These are phyloP conservation scores for Phalera bucephala DNA, from an alignment of 2,888 invertebrate species.

Conservation along the genomic window DNA sequence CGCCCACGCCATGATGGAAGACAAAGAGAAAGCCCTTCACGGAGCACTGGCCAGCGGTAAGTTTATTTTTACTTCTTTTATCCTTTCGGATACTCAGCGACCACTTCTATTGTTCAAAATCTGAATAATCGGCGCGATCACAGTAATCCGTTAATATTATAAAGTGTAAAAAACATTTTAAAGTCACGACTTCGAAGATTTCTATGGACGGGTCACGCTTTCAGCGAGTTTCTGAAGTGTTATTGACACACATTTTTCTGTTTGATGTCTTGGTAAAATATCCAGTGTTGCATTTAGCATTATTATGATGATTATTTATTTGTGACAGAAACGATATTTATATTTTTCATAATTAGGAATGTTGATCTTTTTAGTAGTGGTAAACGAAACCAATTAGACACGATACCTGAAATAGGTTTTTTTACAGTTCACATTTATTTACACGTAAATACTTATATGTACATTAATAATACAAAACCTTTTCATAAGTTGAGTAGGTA, in stretches of 20 bases:
- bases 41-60: conserved; percentile 61
- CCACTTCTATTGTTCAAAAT: conserved; percentile 4
- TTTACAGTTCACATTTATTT: too few species aligned
- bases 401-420: too few species aligned
- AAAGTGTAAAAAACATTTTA: too few species aligned
- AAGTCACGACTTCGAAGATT: conserved; percentile 30
- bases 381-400: too few species aligned
- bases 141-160: conserved; percentile 1
- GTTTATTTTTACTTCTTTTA: conserved; percentile 32
- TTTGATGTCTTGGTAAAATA: conserved; percentile 1
- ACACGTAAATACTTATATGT: too few species aligned
- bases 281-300: not conserved
- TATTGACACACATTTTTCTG: conserved; percentile 40
- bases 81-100: too few species aligned
- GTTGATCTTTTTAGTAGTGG: too few species aligned
- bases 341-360: too few species aligned
- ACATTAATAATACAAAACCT: too few species aligned
- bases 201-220: conserved; percentile 25
- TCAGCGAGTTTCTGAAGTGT: conserved; percentile 29
- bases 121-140: conserved; percentile 2
- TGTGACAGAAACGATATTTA: too few species aligned
- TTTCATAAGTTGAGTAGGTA: too few species aligned
- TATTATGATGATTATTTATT: not conserved
- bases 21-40: conserved; percentile 74
- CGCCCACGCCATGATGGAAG: conserved; percentile 79